phyloP scores from a whole-genome alignment of 2,113 vertebrate genomes.

The Eidolon helvum region DNA sequence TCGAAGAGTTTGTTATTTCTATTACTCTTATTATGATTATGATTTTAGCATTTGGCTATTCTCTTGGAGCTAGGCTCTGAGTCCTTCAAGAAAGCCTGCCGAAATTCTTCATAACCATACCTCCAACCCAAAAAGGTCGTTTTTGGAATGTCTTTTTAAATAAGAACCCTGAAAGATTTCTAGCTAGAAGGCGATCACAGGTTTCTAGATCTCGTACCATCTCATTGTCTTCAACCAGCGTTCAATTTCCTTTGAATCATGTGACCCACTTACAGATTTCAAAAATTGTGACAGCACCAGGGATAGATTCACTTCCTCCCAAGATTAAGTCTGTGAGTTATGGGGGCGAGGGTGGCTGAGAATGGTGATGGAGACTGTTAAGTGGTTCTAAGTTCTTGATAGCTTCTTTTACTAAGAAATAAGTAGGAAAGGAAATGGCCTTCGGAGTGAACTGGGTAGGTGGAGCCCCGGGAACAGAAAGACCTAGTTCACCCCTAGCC shows the following conservation, averaged over 20 bases:
- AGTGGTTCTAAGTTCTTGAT: neutral
- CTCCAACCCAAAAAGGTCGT: neutral
- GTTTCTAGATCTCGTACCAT: neutral
- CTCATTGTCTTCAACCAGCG: neutral
- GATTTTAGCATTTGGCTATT: neutral
- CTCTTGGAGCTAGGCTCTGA: neutral
- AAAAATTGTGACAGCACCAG: neutral
- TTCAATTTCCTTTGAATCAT: neutral
- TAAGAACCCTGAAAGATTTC: neutral
- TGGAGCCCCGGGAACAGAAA: neutral
- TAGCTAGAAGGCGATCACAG: neutral
- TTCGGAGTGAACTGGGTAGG: neutral
- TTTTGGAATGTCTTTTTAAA: neutral
- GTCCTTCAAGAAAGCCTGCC: neutral
- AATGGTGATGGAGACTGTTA: neutral
- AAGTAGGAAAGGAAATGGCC: neutral
- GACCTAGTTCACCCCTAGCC: neutral
- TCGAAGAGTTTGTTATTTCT: neutral
- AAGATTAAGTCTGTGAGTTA: neutral
- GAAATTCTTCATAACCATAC: neutral
- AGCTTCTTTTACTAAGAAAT: neutral
- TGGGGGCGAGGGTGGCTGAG: neutral
- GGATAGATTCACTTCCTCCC: conserved; percentile 39
- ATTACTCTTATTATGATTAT: neutral
- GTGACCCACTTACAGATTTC: conserved; percentile 55